Evolutionary conservation across 2,888 invertebrate species (phyloP), one percentile per base, ranked within the genome.

Genomic region (Cremastinae sp.): DNA sequence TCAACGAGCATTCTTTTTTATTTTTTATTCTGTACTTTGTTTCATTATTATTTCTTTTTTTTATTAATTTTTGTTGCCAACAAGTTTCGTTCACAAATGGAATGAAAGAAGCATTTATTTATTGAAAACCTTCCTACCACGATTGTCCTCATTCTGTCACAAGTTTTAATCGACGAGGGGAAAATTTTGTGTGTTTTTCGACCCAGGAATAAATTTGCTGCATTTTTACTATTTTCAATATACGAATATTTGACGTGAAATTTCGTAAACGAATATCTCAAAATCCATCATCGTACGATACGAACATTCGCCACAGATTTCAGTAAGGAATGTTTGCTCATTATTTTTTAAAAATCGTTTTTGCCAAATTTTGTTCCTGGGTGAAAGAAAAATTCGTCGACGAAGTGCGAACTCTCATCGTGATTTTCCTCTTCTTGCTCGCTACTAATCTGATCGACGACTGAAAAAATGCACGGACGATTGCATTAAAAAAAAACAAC

Each of bases 1-100:
- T 62, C 51, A 16, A 56, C 58, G 64, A 41, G 65, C 54, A 82
- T 79, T 78, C 79, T 82, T 75, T 83, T 83, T 81, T 78, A 81
- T 83, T 82, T 86, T 89, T 85, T 84, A 86, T 88, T 86, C 87
- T 87, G 85, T 71, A 71, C 62, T 66, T 36, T 62, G 66, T 71
- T 71, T 22, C 43, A 61, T 70, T 41, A 53, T 69, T 59, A 34
- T 65, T 59, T 51, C 69, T 73, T 47, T 61, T 49, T 68, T 74
- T 69, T 69, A n/a, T n/a, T n/a, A n/a, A n/a, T n/a, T 78, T 79
- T 80, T 80, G 78, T 80, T 80, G 75, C 70, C 79, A 80, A 80
- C 74, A 80, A 74, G 76, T 79, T 79, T 78, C 79, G 78, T 79
- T 80, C 76, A 72, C 34, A 76, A 76, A 12, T 54, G 64, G 62